Percentiles rank a stretch among this genome's conserved stretches.
These are phyloP conservation scores for Heliothis peltigera DNA, from an alignment of 2,888 invertebrate species.

Conservation along the genomic window DNA sequence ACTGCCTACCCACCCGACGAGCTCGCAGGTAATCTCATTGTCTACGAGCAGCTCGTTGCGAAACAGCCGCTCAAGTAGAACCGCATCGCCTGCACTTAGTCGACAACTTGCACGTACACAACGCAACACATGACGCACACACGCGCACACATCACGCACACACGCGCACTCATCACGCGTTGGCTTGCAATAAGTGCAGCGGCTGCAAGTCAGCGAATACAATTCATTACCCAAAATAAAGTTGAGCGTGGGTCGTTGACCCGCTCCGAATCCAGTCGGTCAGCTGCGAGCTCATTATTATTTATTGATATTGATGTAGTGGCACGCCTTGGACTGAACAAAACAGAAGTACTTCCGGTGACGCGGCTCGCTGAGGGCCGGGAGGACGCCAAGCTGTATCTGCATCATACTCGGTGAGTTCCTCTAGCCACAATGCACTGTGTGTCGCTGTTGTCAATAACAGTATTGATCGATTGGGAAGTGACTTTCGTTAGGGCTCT, in stretches of 20 bases:
- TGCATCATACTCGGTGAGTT: too few relatives aligned
- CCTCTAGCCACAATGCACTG: too few relatives aligned
- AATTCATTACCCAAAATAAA: slow-evolving; percentile 20
- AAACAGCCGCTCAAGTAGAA: background rate
- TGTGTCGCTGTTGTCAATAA: too few relatives aligned
- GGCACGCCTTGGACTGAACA: background rate
- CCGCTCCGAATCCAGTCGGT: slow-evolving; percentile 16
- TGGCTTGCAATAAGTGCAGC: slow-evolving; percentile 9
- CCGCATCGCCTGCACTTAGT: background rate
- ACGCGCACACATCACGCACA: background rate
- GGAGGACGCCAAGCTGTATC: too few relatives aligned
- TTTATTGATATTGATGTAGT: slow-evolving; percentile 25
- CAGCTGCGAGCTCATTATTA: slow-evolving; percentile 28
- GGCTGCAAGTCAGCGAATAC: slow-evolving; percentile 1
- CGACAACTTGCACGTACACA: background rate
- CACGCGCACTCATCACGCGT: too few relatives aligned
- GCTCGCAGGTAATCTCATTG: background rate
- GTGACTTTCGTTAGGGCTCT: too few relatives aligned
- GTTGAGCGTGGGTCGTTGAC: slow-evolving; percentile 22
- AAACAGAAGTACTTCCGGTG: slow-evolving; percentile 23
- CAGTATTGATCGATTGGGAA: too few relatives aligned
- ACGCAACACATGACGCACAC: background rate
- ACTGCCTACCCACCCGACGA: background rate
- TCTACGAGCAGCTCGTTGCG: background rate
- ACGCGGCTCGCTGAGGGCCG: too few relatives aligned